Evolutionary conservation across 1,140 invertebrate species (phyloP).

Genomic region (Calliopsis andreniformis): DNA sequence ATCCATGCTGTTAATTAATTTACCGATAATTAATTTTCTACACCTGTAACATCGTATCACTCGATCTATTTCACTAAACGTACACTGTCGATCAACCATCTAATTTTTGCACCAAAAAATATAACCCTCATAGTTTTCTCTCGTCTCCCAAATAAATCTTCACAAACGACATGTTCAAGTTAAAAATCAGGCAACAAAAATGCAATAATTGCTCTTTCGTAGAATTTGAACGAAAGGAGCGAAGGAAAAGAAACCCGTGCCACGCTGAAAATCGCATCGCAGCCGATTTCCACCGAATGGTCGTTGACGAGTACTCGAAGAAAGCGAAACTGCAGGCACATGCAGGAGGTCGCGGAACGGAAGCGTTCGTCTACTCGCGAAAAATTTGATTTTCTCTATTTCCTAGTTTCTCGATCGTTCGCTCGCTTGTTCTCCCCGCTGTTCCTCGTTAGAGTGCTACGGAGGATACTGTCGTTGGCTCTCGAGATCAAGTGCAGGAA

Average conservation of each 20-base stretch:
- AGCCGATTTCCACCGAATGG: not conserved
- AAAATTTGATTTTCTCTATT: not conserved
- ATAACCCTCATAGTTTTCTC: not conserved
- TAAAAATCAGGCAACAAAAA: no score
- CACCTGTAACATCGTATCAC: no score
- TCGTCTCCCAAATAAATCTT: no score
- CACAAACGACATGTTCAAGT: no score
- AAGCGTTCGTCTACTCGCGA: not conserved
- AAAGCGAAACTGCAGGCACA: constrained; percentile 13
- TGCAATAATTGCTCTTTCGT: no score
- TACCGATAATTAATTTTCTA: not conserved
- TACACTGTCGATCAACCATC: no score
- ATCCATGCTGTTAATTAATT: not conserved
- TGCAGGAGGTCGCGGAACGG: constrained; percentile 1
- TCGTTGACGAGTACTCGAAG: not conserved
- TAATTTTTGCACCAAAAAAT: not conserved
- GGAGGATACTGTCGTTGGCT: not conserved
- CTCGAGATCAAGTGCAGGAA: constrained; percentile 10
- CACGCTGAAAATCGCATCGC: not conserved
- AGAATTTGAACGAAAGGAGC: not conserved
- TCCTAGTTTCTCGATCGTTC: not conserved
- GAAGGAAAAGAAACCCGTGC: not conserved
- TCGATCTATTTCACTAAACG: no score
- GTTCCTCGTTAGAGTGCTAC: no score
- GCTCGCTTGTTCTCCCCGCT: no score